phyloP scores from a whole-genome alignment of 2,113 vertebrate species.

The Actenoides hombroni region DNA sequence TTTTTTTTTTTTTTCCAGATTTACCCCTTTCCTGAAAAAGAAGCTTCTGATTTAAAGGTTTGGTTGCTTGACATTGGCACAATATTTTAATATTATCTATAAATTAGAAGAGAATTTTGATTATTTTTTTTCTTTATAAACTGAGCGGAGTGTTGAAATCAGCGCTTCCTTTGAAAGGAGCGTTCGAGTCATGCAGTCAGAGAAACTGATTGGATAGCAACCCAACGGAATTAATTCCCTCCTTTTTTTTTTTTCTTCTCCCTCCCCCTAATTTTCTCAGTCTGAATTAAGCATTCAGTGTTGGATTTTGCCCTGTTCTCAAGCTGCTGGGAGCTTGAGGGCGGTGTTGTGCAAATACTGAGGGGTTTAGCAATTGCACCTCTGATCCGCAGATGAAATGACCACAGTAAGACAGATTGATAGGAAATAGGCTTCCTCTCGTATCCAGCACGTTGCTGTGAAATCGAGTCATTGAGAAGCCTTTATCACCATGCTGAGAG shows the following conservation, averaged over 20 bases:
- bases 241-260: neutral
- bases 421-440: neutral
- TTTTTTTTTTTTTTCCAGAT: neutral
- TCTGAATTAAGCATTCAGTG: neutral
- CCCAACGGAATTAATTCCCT: neutral
- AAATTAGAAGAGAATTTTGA: neutral
- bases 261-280: neutral
- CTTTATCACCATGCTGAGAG: neutral
- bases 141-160: neutral
- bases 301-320: neutral
- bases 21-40: conserved; percentile 3
- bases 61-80: neutral
- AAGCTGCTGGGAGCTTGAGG: neutral
- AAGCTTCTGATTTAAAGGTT: neutral
- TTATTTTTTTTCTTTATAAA: neutral
- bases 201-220: neutral
- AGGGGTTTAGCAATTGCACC: neutral
- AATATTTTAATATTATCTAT: neutral
- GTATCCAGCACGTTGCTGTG: neutral
- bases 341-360: neutral
- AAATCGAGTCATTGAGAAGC: neutral
- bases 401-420: neutral
- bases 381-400: neutral
- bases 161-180: neutral
- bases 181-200: neutral